A percentile compares a stretch with the other conserved stretches of the same genome.
phyloP scores from a whole-genome alignment of 2,888 invertebrate genomes.

The Copidosoma aretas region DNA sequence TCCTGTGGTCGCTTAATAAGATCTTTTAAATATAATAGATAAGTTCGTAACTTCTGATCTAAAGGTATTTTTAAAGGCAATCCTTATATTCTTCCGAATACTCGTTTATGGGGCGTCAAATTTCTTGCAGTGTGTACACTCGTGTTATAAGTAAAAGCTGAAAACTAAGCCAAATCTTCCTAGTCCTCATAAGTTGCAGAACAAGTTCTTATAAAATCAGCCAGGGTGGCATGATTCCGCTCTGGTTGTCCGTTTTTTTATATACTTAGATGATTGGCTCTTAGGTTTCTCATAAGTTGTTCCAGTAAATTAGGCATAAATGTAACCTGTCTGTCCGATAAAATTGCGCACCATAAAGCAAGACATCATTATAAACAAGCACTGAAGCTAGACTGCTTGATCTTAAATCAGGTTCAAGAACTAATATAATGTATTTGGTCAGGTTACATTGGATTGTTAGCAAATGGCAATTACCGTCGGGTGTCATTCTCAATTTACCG shows the following conservation, averaged over 20 bases:
- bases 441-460: slow-evolving; percentile 34
- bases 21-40: too few relatives aligned
- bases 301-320: neutral
- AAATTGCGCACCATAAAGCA: slow-evolving; percentile 7
- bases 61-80: too few relatives aligned
- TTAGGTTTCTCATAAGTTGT: neutral
- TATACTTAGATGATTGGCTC: neutral
- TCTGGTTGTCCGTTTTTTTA: neutral
- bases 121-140: neutral
- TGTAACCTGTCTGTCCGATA: slow-evolving; percentile 6
- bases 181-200: neutral
- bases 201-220: too few relatives aligned
- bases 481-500: slow-evolving; percentile 23
- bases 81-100: neutral
- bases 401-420: neutral
- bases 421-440: neutral
- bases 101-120: neutral
- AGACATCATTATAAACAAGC: slow-evolving; percentile 7
- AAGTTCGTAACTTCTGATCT: too few relatives aligned
- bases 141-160: neutral
- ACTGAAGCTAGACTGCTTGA: slow-evolving; percentile 9
- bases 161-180: neutral
- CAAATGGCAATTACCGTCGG: slow-evolving; percentile 32
- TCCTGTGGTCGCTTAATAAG: too few relatives aligned
- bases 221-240: neutral